phyloP scores from a whole-genome alignment of 2,113 vertebrate species.

The Nycticorax nycticorax region DNA sequence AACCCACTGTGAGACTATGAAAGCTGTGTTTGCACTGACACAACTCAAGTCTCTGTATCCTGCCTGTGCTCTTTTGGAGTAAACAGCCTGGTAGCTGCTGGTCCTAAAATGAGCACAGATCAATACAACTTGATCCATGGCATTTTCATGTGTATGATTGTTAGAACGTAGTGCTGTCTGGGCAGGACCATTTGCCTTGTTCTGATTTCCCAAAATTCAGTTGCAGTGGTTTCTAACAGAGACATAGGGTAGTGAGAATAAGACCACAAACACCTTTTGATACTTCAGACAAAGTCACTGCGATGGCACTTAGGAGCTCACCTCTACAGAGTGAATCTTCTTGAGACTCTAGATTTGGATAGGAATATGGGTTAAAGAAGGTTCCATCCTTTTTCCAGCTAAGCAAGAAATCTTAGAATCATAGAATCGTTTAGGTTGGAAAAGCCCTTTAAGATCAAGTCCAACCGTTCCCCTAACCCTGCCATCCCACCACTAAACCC shows the following conservation, averaged over 20 bases:
- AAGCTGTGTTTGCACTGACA: neutral
- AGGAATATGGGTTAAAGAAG: neutral
- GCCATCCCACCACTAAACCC: too few relatives aligned
- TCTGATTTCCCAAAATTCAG: neutral
- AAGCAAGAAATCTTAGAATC: neutral
- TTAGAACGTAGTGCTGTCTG: neutral
- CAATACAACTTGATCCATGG: neutral
- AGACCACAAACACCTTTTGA: neutral
- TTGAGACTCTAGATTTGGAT: neutral
- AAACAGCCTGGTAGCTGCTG: neutral
- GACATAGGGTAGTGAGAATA: neutral
- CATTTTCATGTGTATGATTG: neutral
- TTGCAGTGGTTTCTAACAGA: neutral
- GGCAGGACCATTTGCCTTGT: neutral
- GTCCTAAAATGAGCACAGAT: neutral
- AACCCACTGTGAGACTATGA: neutral
- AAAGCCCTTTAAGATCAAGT: too few relatives aligned
- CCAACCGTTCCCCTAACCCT: too few relatives aligned
- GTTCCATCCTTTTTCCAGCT: neutral
- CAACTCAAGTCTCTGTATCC: neutral
- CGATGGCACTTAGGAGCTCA: neutral
- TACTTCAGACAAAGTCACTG: neutral
- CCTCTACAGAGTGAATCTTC: neutral
- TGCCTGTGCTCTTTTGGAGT: neutral
- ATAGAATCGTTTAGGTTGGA: too few relatives aligned